Percentiles rank a stretch among this genome's conserved stretches.
phyloP scores from a whole-genome alignment of 1,140 invertebrate species.

The Cydia pomonella region DNA sequence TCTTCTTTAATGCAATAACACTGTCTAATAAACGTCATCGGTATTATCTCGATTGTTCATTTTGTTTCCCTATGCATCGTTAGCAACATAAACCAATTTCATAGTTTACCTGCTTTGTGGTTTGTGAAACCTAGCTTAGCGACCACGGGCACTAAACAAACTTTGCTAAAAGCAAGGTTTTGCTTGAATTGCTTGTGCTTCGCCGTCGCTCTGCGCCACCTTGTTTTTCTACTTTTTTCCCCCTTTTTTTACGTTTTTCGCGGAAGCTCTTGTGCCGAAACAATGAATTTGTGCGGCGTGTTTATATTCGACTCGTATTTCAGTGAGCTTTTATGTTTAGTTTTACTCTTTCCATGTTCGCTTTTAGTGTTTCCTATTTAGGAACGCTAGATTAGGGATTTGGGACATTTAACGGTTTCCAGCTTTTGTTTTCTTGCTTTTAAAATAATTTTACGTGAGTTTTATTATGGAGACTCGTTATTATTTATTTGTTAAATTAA shows the following conservation, averaged over 20 bases:
- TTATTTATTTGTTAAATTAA: too few species aligned
- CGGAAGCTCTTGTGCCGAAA: constrained; percentile 9
- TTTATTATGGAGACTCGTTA: not conserved
- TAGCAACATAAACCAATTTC: not conserved
- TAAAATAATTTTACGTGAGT: not conserved
- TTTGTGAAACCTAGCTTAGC: not conserved
- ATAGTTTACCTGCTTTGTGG: not conserved
- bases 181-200: not conserved
- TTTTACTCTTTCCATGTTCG: constrained; percentile 14
- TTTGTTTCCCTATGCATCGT: not conserved
- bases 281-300: constrained; percentile 31
- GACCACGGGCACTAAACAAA: constrained; percentile 5
- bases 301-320: constrained; percentile 25
- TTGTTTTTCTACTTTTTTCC: not conserved
- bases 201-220: not conserved
- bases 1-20: not conserved
- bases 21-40: not conserved
- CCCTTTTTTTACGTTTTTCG: not conserved
- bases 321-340: constrained; percentile 22
- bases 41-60: not conserved
- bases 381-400: constrained; percentile 1
- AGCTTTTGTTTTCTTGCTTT: not conserved
- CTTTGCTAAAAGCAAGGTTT: constrained; percentile 1
- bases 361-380: not conserved
- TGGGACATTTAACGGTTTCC: not conserved